Evolutionary conservation across 2,888 invertebrate genomes (phyloP), one percentile per base, ranked within the genome.

Genomic region (Seladonia tumulorum): DNA sequence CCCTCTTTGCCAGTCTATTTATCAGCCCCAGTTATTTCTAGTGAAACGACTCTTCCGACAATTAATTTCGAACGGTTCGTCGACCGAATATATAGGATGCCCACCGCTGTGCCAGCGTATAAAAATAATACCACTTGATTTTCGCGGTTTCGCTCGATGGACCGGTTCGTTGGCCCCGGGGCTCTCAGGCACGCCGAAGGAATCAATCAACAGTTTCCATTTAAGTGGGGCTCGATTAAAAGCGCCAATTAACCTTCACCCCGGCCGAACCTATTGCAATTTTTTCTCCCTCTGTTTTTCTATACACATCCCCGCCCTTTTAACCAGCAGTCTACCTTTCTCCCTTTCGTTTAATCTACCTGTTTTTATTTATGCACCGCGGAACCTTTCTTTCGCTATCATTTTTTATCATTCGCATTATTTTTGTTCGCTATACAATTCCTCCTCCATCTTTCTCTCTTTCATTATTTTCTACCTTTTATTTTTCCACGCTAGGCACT

Each of bases 161-260:
- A 68, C 10, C 5, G 66, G 35, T 35, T 68, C 68, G n/a, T 68
- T 39, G 39, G 39, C 68, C 68, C 4, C 22, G n/a, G 39, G 68
- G 22, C 53, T 53, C 35, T 66, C 66, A 22, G 22, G 25, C 45
- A 42, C 70, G n/a, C 53, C 42, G 75, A 29, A 5, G 70, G 22
- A 16, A 47, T 75, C 42, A 57, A 47, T 76, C 60, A 29, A 76
- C 22, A 47, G 45, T 29, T 45, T 76, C 60, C 29, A 72, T 76
- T 63, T 57, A 39, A 45, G 63, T 29, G 42, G 25, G 22, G 45
- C 29, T 63, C 76, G 63, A 63, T 76, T 42, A 76, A 76, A 63
- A 76, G 63, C 22, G 47, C 49, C 35, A 45, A 63, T 76, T 60
- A 45, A 76, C 10, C 63, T 35, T n/a, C 45, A 25, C 29, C 63